These are phyloP conservation scores for Aporophyla nigra DNA, from an alignment of 2,888 invertebrate genomes.

Conservation along the genomic window DNA sequence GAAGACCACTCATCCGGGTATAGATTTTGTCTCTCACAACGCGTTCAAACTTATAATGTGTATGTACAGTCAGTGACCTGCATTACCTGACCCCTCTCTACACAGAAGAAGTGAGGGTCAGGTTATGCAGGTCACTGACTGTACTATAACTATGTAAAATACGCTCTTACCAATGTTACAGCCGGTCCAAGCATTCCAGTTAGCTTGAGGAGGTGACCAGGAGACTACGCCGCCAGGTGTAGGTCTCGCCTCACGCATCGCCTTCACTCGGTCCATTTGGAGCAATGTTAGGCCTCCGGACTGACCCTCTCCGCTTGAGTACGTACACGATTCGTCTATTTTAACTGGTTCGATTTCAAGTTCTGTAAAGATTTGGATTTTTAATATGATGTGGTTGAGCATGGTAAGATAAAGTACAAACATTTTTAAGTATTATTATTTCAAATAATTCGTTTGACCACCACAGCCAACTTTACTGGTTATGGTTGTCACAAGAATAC, in stretches of 20 bases:
- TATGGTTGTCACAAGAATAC: not conserved
- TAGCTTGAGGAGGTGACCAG: slow-evolving; percentile 98
- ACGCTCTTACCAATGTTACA: slow-evolving; percentile 95
- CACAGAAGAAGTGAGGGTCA: too few species aligned
- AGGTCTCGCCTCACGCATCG: slow-evolving; percentile 92
- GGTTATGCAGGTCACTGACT: too few species aligned
- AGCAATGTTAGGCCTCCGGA: slow-evolving; percentile 76
- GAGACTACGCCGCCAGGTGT: slow-evolving; percentile 95
- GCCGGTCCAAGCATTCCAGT: slow-evolving; percentile 99
- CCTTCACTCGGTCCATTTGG: slow-evolving; percentile 85
- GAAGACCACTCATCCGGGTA: too few species aligned
- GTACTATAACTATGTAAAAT: too few species aligned
- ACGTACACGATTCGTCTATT: slow-evolving; percentile 65
- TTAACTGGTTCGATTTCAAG: slow-evolving; percentile 81
- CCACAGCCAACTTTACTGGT: not conserved
- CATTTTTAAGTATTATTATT: not conserved
- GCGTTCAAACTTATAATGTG: too few species aligned
- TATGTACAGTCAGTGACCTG: too few species aligned
- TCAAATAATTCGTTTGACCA: not conserved
- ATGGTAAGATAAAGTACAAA: not conserved
- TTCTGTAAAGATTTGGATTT: slow-evolving; percentile 69
- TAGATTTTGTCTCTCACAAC: too few species aligned
- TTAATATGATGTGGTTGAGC: not conserved
- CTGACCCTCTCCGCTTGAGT: slow-evolving; percentile 64
- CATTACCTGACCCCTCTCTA: too few species aligned